Base-by-base conservation (phyloP, 1,140 invertebrate genomes). In the Drosophila busckii region DNA sequence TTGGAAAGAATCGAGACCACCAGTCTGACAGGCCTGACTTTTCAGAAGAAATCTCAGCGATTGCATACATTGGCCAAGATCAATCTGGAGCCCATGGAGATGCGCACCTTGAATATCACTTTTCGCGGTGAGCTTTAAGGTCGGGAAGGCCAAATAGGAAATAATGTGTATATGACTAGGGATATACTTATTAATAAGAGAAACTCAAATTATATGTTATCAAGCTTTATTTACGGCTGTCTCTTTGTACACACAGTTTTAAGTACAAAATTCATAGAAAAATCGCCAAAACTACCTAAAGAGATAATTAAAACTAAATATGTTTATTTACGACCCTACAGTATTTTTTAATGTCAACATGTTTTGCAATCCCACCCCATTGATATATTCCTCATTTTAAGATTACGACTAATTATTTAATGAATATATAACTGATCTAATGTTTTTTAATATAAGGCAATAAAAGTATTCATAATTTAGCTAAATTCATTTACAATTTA, bases 31-130 rank as follows among this genome's bases (percentile, higher is more conserved):
- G 93, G 93, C 10, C 87, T 92, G 8, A 88, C 53, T n/a, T 34
- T 58, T 2, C 46, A 16, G 9, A 40, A 88, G 40, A 73, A 75
- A n/a, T 64, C 88, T 1, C 85, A 88, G 9, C 75, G 88, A 9
- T 85, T 91, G 9, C 88, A 89, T 4, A 88, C 88, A 4, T 87
- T 94, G 7, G 88, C 89, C 7, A 89, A 92, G 17, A 87, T 93
- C 16, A 86, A 85, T 13, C 61, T 93, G n/a, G 83, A 90, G 52
- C 90, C 93, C 0, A 93, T 94, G 92, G 90, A 93, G 55, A 65
- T 94, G 26, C 88, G 90, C 50, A 93, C 92, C 52, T 90, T 91
- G 29, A 93, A 93, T 76, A 87, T 94, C 16, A 91, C 92, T 5
- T 94, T 94, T 44, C 55, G 56, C 12, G 54, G 54, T 4, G 59